Conservation (phyloP, 2,797 vertebrate genomes). For the Acipenser ruthenus region DNA sequence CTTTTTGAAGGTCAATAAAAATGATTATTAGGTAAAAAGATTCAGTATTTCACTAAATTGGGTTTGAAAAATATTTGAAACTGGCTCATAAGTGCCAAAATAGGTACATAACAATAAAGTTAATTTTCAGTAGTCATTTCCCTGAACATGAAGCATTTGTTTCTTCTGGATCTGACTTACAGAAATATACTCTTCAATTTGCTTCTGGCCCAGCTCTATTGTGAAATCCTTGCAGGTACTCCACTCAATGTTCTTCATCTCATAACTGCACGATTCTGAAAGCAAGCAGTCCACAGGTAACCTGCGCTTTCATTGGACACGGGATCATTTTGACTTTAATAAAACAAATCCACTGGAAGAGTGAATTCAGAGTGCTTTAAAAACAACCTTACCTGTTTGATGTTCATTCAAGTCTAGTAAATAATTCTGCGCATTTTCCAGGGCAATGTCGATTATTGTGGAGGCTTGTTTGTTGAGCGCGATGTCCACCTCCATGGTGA, state of each 20-base stretch:
- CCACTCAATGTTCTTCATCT: slow-evolving; percentile 51
- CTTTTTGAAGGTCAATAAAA: too few relatives aligned
- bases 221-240: slow-evolving; percentile 58
- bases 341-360: too few relatives aligned
- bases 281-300: not conserved
- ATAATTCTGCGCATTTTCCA: slow-evolving; percentile 8
- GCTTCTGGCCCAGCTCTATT: slow-evolving; percentile 44
- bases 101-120: too few relatives aligned
- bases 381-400: slow-evolving; percentile 13
- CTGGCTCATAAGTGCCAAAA: not conserved
- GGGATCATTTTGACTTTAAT: too few relatives aligned
- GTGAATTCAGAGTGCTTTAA: not conserved
- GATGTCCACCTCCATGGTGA: not conserved
- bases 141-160: too few relatives aligned
- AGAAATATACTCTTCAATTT: slow-evolving; percentile 62
- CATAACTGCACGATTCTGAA: slow-evolving; percentile 2
- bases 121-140: too few relatives aligned
- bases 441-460: slow-evolving; percentile 18
- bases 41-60: too few relatives aligned
- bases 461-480: slow-evolving; percentile 6
- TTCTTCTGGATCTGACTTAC: slow-evolving; percentile 33
- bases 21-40: too few relatives aligned
- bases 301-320: too few relatives aligned
- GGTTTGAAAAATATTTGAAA: not conserved
- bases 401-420: slow-evolving; percentile 1